These are phyloP conservation scores for Neodon shergylaensis DNA, from an alignment of 2,113 vertebrate species.

Conservation along the genomic window DNA sequence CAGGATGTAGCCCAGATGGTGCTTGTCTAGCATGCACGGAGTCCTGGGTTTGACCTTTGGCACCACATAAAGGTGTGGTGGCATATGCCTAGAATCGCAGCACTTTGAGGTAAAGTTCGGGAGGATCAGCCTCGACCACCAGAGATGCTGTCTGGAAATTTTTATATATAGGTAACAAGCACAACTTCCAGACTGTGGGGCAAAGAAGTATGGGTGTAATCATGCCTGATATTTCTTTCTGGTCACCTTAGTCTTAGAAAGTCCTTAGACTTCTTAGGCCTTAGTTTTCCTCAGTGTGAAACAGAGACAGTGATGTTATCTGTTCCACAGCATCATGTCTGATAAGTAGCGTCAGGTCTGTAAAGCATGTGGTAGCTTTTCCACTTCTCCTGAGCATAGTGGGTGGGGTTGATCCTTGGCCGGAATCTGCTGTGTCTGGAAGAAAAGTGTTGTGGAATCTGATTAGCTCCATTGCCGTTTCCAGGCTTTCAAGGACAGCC, in stretches of 20 bases:
- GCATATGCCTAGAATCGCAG: not conserved
- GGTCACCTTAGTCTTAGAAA: not conserved
- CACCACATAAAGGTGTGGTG: not conserved
- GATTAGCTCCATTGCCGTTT: not conserved
- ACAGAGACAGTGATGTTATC: not conserved
- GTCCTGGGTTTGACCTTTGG: not conserved
- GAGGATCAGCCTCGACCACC: not conserved
- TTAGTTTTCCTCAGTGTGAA: constrained; percentile 11
- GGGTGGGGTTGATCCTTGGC: not conserved
- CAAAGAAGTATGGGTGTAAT: not conserved
- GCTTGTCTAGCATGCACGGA: not conserved
- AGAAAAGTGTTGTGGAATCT: not conserved
- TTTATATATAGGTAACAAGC: not conserved
- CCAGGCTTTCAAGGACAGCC: not conserved
- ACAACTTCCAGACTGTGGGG: not conserved
- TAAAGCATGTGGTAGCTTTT: not conserved
- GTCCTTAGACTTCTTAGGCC: not conserved
- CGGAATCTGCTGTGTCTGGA: not conserved
- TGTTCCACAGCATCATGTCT: not conserved
- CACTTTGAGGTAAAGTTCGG: not conserved
- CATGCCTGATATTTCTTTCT: not conserved
- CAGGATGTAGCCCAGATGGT: not conserved
- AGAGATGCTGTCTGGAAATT: not conserved
- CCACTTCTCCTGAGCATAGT: not conserved
- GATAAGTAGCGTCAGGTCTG: not conserved